Evolutionary conservation across 2,797 vertebrate species (phyloP), one percentile per base, ranked within the genome.

Genomic region (Acestrorhynchus altus): DNA sequence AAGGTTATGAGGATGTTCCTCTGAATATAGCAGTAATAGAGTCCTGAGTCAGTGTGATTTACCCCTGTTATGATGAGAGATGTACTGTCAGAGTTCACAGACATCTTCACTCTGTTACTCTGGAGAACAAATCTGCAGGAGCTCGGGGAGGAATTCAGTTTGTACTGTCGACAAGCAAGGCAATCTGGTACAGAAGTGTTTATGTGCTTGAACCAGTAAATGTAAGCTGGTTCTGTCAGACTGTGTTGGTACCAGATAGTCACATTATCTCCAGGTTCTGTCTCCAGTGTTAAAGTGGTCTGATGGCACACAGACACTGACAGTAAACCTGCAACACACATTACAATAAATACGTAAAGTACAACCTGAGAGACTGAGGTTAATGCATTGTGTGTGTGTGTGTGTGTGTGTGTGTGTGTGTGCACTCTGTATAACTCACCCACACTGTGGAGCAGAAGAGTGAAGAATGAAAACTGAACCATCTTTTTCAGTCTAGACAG

Each of bases 31-130:
- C 72, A 74, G 72, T 74, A 74, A 64, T 74, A 74, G 1, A 74
- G 59, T 64, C 72, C 72, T 52, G 72, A 64, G 64, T 74, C 72
- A 51, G 59, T 52, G 72, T 22, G 15, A 12, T 74, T 51, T 11
- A 63, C 59, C 64, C 28, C 59, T 40, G 59, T 52, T 35, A 74
- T 52, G 5, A 31, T 64, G 28, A 74, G 46, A 74, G 46, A 66
- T 16, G 63, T 26, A 39, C 18, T 76, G 22, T 5, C n/a, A 2
- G 10, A 35, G 0, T 56, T 16, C 26, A 76, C 63, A 47, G 63
- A 57, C 63, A 76, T 57, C 63, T 16, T 3, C 5, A 65, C 18
- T 12, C 24, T 20, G 18, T 46, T 40, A 31, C 1, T 12, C 31
- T 76, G 16, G 8, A 31, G 1, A 12, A 15, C 44, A 44, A 66